These are phyloP conservation scores for Conus ventricosus DNA, from an alignment of 1,140 invertebrate genomes.

Conservation along the genomic window DNA sequence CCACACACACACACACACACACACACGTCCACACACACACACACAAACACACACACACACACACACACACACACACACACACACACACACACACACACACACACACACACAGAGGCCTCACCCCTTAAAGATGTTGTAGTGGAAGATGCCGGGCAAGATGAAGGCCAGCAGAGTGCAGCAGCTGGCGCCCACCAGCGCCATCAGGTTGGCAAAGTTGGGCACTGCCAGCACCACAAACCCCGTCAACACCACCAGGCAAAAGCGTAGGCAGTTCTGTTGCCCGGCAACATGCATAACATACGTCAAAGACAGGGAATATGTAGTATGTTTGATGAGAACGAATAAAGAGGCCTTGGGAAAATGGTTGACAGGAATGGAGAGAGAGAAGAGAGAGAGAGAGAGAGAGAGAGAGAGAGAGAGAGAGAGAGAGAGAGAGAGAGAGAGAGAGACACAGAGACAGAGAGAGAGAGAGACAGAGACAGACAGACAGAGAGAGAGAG, in stretches of 20 bases:
- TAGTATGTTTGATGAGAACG: too few relatives aligned
- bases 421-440: too few relatives aligned
- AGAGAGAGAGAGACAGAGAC: too few relatives aligned
- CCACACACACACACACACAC: background rate
- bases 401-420: too few relatives aligned
- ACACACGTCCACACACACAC: background rate
- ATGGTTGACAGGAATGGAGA: too few relatives aligned
- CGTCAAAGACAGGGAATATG: too few relatives aligned
- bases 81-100: background rate
- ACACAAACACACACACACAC: background rate
- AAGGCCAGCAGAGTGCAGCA: constrained; percentile 77
- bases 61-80: background rate
- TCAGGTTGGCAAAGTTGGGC: constrained; percentile 76
- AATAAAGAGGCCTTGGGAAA: too few relatives aligned
- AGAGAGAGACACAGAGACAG: too few relatives aligned
- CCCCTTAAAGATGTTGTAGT: constrained; percentile 73
- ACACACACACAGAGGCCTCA: constrained; percentile 49
- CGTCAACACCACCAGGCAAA: constrained; percentile 71
- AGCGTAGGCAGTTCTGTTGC: constrained; percentile 72
- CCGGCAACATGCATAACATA: too few relatives aligned
- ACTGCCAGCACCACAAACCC: constrained; percentile 75
- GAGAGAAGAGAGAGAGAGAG: too few relatives aligned
- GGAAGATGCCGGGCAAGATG: constrained; percentile 75
- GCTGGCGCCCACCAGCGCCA: constrained; percentile 76
- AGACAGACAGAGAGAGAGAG: too few relatives aligned